Evolutionary conservation across 2,113 vertebrate genomes (phyloP), one percentile per base, ranked within the genome.

Genomic region (Datnioides undecimradiatus): DNA sequence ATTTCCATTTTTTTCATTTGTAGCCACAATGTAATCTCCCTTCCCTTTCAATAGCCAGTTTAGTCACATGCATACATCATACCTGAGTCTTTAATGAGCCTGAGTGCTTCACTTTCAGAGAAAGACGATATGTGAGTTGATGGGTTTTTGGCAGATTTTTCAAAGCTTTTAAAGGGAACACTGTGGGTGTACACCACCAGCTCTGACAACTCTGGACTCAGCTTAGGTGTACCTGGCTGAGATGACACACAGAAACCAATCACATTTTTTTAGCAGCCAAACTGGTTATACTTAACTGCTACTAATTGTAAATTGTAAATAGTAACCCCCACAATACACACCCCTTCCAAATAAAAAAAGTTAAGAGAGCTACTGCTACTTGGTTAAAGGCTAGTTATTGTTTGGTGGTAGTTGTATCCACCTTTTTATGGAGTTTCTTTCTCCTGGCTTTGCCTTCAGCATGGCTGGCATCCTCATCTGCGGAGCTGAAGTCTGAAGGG

Each of bases 71-170:
- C 11, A 49, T 80, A 63, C 36, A 33, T 54, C 69, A 72, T 93
- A 98, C 98, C 97, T n/a, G 94, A 94, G 59, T 98, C 97, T 80
- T 93, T 96, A 66, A 95, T 92, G 62, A 95, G 90, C 58, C 94
- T 95, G 80, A 95, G 95, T 8, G 97, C 97, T 73, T 96, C 96
- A 64, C 95, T 96, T 86, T 99, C 98, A 0, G 94, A 96, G 93
- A 99, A 96, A 27, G 97, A 99, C 6, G 95, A 96, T 82, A 99
- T 89, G 45, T 97, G 89, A 3, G 69, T 92, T 38, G 95, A 66
- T 4, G 90, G 87, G 0, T 66, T 89, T 73, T 57, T 86, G 79
- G 93, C 87, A 17, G 95, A 92, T 0, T 90, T 88, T n/a, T 92
- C 84, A 33, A 97, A 95, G 76, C 90, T 84, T 0, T 91, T 94